Conservation (phyloP, 2,888 invertebrate genomes). For the Amphimallon solstitiale region DNA sequence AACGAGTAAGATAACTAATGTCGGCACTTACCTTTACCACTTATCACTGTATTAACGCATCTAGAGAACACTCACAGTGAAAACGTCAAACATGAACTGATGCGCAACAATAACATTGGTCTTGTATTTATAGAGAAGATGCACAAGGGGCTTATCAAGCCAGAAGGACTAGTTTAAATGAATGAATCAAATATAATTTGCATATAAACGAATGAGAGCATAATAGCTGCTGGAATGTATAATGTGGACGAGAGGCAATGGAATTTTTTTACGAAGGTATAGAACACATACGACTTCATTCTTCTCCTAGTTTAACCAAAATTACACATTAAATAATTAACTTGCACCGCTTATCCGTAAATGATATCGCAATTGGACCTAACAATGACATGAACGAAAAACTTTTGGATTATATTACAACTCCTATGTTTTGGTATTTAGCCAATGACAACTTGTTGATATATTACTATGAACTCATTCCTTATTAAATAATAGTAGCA, state of each 20-base stretch:
- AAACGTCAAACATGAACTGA: constrained; percentile 16
- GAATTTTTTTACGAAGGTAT: constrained; percentile 12
- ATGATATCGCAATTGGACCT: no score
- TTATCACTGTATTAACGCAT: constrained; percentile 13
- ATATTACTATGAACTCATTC: no score
- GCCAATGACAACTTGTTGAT: no score
- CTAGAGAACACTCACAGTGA: constrained; percentile 6
- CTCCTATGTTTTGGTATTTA: no score
- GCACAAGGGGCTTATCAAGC: constrained; percentile 14
- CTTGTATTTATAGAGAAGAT: constrained; percentile 14
- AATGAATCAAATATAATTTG: constrained; percentile 28
- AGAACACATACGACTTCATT: no score
- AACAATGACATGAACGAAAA: no score
- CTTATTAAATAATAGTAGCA: no score
- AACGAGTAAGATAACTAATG: neutral
- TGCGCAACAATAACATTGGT: neutral
- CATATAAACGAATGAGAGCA: constrained; percentile 11
- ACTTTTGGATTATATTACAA: no score
- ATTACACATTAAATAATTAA: no score
- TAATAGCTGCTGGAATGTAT: neutral
- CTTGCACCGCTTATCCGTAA: no score
- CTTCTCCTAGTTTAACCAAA: no score
- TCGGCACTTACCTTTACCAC: constrained; percentile 4
- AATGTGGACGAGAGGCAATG: constrained; percentile 4
- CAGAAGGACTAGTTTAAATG: neutral